Conservation (phyloP, 2,797 vertebrate species). For the Poecile montanus region DNA sequence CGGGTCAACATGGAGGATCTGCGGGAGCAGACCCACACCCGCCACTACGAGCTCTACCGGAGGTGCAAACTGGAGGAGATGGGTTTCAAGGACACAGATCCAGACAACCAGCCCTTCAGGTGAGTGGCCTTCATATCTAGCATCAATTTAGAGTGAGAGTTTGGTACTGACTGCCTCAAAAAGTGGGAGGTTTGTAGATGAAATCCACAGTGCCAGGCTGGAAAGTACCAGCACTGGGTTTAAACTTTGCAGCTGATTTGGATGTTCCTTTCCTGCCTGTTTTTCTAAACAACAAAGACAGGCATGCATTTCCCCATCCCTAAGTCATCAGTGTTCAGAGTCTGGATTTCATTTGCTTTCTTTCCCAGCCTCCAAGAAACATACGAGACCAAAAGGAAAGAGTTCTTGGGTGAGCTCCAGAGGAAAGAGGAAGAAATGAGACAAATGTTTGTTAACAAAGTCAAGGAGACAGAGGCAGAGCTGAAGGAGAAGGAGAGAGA, state of each 20-base stretch:
- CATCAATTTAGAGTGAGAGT: fast-evolving
- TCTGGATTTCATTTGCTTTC: constrained; percentile 12
- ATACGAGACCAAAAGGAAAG: constrained; percentile 97
- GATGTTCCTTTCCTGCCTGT: not conserved
- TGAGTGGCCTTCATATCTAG: not conserved
- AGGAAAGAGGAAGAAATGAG: constrained; percentile 98
- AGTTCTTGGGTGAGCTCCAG: constrained; percentile 94
- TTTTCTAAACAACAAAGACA: not conserved
- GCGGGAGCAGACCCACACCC: constrained; percentile 94
- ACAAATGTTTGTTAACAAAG: constrained; percentile 99
- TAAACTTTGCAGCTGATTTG: not conserved
- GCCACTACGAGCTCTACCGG: constrained; percentile 96
- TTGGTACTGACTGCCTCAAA: not conserved
- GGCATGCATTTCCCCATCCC: not conserved
- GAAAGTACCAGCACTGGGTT: not conserved
- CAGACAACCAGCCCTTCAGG: constrained; percentile 98
- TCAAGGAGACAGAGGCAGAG: constrained; percentile 96
- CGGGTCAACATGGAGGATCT: constrained; percentile 99
- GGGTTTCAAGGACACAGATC: constrained; percentile 98
- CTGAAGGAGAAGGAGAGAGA: constrained; percentile 97
- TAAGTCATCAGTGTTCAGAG: not conserved
- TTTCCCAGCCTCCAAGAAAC: constrained; percentile 92
- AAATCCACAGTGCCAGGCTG: not conserved
- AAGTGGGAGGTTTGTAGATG: not conserved
- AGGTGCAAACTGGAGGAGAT: constrained; percentile 98